Base-by-base conservation (phyloP, 2,888 invertebrate genomes). In the Bugulina stolonifera region DNA sequence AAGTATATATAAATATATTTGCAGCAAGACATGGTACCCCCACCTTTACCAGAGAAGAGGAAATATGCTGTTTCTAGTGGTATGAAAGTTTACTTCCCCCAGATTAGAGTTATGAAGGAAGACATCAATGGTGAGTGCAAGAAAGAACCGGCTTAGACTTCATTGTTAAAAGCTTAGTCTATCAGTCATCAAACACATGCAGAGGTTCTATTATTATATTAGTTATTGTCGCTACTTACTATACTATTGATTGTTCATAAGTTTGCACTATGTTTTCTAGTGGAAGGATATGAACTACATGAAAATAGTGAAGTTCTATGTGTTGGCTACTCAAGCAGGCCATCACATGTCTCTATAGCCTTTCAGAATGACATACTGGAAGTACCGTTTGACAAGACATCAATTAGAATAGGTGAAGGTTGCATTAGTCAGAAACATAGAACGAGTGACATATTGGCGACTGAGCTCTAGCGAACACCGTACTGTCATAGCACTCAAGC, bases 81-180 rank as follows among this genome's bases (percentile, higher is more conserved):
- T 84, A 91, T 92, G 73, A 94, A 94, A 86, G 87, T 94, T 77
- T 91, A 92, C 78, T 95, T 94, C 87, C 95, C 95, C 75, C 95
- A 95, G 86, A 91, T 90, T 77, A 89, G 95, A 81, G 88, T 92
- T 73, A 93, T 95, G 91, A 92, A 92, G 86, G 91, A 91, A 88
- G 91, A 91, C 32, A 27, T 64, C 32, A 64, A 64, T 34, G 64
- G 64, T 64, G 27, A 32, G 64, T 43, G 18, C 10, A 43, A 10
- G 43, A 43, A 10, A n/a, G n/a, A n/a, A n/a, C n/a, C n/a, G n/a
- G n/a, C n/a, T n/a, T n/a, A n/a, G n/a, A n/a, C n/a, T n/a, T n/a
- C n/a, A n/a, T n/a, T n/a, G n/a, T n/a, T n/a, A n/a, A n/a, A n/a
- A n/a, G n/a, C n/a, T n/a, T n/a, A n/a, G n/a, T n/a, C n/a, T n/a